Conservation (phyloP, 2,888 invertebrate species). For the Aleiodes alternator region DNA sequence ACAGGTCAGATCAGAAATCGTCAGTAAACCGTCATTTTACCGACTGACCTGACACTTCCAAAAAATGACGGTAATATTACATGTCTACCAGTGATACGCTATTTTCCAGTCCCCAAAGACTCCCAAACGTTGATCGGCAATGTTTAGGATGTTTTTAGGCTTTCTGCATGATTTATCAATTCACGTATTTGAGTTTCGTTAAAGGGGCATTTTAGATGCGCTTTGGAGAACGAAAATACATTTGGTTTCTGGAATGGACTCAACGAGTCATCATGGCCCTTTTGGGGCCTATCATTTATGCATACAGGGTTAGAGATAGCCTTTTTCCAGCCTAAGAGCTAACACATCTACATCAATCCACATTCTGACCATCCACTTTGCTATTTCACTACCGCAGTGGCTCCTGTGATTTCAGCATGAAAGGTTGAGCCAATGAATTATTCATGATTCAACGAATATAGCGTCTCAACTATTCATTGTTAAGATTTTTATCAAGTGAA, state of each 20-base stretch:
- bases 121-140: conserved; percentile 66
- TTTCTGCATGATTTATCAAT: conserved; percentile 67
- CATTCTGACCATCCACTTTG: conserved; percentile 10
- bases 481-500: too few relatives aligned
- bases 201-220: conserved; percentile 45
- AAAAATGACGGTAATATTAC: too few relatives aligned
- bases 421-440: neutral
- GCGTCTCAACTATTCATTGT: neutral
- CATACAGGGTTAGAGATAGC: conserved; percentile 63
- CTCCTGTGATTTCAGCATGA: conserved; percentile 22
- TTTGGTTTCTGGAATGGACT: conserved; percentile 48
- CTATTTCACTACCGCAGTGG: neutral
- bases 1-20: too few relatives aligned
- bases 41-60: too few relatives aligned
- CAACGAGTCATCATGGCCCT: conserved; percentile 60
- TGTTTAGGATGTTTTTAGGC: conserved; percentile 69
- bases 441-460: neutral
- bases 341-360: conserved; percentile 30
- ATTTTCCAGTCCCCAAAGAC: conserved; percentile 66
- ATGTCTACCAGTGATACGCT: conserved; percentile 69
- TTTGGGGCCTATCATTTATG: conserved; percentile 69
- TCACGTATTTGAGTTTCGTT: conserved; percentile 57
- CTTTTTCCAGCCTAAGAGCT: conserved; percentile 64
- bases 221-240: conserved; percentile 41
- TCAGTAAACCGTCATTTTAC: too few relatives aligned